A percentile compares a stretch with the other conserved stretches of the same genome.
Evolutionary conservation across 2,113 vertebrate species (phyloP).

Genomic region (Solea senegalensis): DNA sequence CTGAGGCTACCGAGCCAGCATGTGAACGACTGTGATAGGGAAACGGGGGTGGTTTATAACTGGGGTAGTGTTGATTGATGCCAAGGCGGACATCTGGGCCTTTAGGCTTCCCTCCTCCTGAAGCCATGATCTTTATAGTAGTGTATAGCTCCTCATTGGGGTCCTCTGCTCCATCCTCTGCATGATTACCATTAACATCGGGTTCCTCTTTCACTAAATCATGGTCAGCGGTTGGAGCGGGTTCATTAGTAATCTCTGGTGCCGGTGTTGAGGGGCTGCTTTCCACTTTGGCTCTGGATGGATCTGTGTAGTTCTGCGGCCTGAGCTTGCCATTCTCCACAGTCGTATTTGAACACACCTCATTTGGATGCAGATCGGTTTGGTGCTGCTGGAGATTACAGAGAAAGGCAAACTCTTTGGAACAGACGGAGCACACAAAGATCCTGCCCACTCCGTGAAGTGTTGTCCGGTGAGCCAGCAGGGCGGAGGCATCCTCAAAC

Average conservation of each 20-base stretch:
- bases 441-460: conserved; percentile 95
- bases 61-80: conserved; percentile 98
- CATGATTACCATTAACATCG: conserved; percentile 65
- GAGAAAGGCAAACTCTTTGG: conserved; percentile 98
- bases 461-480: conserved; percentile 91
- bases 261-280: conserved; percentile 57
- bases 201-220: conserved; percentile 53
- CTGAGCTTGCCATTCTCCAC: conserved; percentile 93
- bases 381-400: conserved; percentile 98
- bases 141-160: conserved; percentile 97
- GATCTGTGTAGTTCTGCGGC: conserved; percentile 96
- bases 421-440: conserved; percentile 93
- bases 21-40: conserved; percentile 96
- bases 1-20: conserved; percentile 88
- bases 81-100: conserved; percentile 95
- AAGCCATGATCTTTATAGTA: conserved; percentile 99
- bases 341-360: conserved; percentile 88
- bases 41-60: conserved; percentile 97
- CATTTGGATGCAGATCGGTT: conserved; percentile 91
- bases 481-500: conserved; percentile 84
- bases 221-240: conserved; percentile 37
- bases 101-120: conserved; percentile 92
- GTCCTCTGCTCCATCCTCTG: conserved; percentile 86
- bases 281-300: conserved; percentile 78
- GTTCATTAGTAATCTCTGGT: conserved; percentile 49